These are phyloP conservation scores for Montipora foliosa DNA, from an alignment of 64 coral and sea anemone species.

Conservation along the genomic window DNA sequence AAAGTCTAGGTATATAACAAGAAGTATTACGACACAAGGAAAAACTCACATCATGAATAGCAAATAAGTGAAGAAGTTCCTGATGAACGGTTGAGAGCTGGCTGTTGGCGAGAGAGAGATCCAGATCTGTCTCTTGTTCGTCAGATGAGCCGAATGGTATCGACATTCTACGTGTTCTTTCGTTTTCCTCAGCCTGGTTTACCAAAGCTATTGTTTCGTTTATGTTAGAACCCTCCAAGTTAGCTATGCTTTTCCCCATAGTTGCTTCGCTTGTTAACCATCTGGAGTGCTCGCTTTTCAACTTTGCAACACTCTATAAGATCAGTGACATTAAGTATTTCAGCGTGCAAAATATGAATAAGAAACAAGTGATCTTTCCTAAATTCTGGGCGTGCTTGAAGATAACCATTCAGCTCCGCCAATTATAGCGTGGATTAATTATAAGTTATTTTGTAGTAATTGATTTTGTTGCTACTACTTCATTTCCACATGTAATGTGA, in stretches of 20 bases:
- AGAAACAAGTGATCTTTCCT: too few relatives aligned
- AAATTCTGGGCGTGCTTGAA: too few relatives aligned
- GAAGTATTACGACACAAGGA: background rate
- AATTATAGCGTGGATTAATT: too few relatives aligned
- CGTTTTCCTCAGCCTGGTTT: constrained; percentile 76
- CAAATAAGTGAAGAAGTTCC: constrained; percentile 94
- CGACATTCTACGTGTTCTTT: constrained; percentile 76
- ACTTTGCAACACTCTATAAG: constrained; percentile 20
- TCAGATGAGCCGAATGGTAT: constrained; percentile 65
- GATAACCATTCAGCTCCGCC: too few relatives aligned
- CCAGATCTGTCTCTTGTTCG: constrained; percentile 58
- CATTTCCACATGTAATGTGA: too few relatives aligned
- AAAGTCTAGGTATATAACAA: too few relatives aligned
- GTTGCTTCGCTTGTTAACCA: background rate
- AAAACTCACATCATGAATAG: constrained; percentile 89
- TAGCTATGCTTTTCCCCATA: background rate
- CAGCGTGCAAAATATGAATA: too few relatives aligned
- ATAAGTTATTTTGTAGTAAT: too few relatives aligned
- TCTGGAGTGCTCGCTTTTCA: background rate
- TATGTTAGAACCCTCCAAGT: constrained; percentile 21
- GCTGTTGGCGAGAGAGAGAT: constrained; percentile 50
- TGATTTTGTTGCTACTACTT: too few relatives aligned
- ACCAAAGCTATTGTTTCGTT: constrained; percentile 54
- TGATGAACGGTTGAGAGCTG: constrained; percentile 81
- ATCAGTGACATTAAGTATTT: background rate